A percentile compares a stretch with the other conserved stretches of the same genome.
Evolutionary conservation across 2,797 vertebrate genomes (phyloP).

Genomic region (Remorina albescens): DNA sequence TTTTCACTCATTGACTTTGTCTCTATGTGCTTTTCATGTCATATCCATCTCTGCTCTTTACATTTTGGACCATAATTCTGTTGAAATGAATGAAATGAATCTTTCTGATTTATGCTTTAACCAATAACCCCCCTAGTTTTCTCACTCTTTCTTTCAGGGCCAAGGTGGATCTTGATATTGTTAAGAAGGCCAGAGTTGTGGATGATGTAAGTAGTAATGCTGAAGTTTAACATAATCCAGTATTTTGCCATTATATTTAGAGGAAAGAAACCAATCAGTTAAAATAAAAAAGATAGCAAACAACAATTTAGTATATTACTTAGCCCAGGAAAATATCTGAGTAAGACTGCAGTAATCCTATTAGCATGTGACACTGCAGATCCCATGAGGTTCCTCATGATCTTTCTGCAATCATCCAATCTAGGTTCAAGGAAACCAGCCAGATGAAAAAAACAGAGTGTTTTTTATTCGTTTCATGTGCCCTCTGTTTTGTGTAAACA

Average conservation of each 20-base stretch:
- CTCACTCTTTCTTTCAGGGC: slow-evolving; percentile 81
- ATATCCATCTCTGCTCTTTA: slow-evolving; percentile 50
- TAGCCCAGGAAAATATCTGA: slow-evolving; percentile 21
- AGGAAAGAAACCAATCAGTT: too few species aligned
- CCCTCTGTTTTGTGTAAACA: slow-evolving; percentile 63
- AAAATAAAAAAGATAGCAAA: slow-evolving; percentile 5
- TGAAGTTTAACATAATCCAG: not conserved
- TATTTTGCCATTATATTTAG: not conserved
- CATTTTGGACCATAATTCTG: slow-evolving; percentile 19
- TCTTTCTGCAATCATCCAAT: slow-evolving; percentile 32
- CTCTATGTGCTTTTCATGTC: slow-evolving; percentile 59
- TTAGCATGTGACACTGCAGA: slow-evolving; percentile 60
- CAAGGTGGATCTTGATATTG: slow-evolving; percentile 92
- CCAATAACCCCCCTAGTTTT: slow-evolving; percentile 26
- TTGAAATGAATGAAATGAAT: not conserved
- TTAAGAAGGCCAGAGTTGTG: slow-evolving; percentile 87
- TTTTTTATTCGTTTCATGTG: slow-evolving; percentile 24
- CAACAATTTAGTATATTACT: slow-evolving; percentile 13
- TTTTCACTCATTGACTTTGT: slow-evolving; percentile 67
- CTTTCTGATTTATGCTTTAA: slow-evolving; percentile 1
- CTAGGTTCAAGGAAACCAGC: slow-evolving; percentile 27
- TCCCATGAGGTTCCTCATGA: slow-evolving; percentile 68
- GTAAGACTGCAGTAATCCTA: slow-evolving; percentile 50
- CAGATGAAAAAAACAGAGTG: slow-evolving; percentile 32
- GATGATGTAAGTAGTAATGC: slow-evolving; percentile 86